A percentile compares a stretch with the other conserved stretches of the same genome.
These are phyloP conservation scores for Chironomus striatipennis DNA, from an alignment of 1,140 invertebrate genomes.

Conservation along the genomic window DNA sequence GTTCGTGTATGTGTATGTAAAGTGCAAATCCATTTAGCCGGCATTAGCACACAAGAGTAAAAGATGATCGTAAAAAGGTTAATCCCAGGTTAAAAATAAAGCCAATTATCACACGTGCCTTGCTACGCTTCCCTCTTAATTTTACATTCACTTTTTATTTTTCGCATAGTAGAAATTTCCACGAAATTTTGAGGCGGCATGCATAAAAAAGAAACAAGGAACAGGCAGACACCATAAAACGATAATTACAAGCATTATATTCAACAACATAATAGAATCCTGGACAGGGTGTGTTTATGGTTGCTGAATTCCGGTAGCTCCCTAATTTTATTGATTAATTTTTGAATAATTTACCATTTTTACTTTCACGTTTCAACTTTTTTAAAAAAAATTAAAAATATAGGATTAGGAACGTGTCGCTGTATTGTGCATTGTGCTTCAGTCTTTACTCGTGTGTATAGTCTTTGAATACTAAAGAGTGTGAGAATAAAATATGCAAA, in stretches of 20 bases:
- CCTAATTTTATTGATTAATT: neutral
- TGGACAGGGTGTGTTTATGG: neutral
- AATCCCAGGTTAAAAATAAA: neutral
- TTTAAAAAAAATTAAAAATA: neutral
- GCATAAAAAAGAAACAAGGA: no score
- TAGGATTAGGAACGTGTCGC: neutral
- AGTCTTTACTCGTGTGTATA: neutral
- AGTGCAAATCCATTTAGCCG: no score
- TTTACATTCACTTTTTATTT: neutral
- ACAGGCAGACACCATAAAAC: neutral
- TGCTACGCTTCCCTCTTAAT: neutral
- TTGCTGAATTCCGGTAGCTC: conserved; percentile 11
- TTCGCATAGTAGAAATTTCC: neutral
- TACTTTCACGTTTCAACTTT: neutral
- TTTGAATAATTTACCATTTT: neutral
- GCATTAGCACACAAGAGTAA: no score
- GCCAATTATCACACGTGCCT: neutral
- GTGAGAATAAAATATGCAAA: neutral
- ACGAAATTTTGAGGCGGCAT: neutral
- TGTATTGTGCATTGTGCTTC: neutral
- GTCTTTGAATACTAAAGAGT: neutral
- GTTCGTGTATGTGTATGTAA: no score
- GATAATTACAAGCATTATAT: neutral
- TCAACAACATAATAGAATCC: neutral
- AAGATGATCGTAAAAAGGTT: no score